Percentiles rank a stretch among this genome's conserved stretches.
Evolutionary conservation across 1,140 invertebrate species (phyloP).

Genomic region (Nilaparvata lugens): DNA sequence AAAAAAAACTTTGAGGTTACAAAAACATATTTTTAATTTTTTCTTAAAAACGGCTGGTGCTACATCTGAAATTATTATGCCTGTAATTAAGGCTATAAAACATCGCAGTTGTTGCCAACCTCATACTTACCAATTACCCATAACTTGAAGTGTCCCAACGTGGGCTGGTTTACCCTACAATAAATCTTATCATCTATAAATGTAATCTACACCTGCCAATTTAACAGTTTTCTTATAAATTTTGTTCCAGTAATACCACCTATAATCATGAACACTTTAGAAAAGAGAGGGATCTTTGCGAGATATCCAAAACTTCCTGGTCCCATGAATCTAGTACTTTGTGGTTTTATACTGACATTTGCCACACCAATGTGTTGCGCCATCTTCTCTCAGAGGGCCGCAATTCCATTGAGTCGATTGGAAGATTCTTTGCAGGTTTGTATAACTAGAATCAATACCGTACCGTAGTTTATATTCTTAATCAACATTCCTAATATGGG

Average conservation of each 20-base stretch:
- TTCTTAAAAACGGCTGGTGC: too few species aligned
- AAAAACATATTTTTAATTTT: too few species aligned
- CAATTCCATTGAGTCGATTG: slow-evolving; percentile 41
- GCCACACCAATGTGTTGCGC: slow-evolving; percentile 79
- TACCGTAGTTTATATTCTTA: neutral
- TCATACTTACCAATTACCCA: too few species aligned
- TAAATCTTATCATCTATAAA: too few species aligned
- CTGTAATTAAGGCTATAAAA: too few species aligned
- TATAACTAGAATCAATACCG: too few species aligned
- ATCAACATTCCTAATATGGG: too few species aligned
- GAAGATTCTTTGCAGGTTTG: slow-evolving; percentile 34
- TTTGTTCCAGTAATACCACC: neutral
- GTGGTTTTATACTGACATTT: slow-evolving; percentile 65
- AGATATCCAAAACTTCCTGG: slow-evolving; percentile 46
- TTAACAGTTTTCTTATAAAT: neutral
- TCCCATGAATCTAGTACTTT: slow-evolving; percentile 54
- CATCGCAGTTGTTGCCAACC: too few species aligned
- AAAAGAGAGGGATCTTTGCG: slow-evolving; percentile 43
- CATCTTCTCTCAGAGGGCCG: slow-evolving; percentile 58
- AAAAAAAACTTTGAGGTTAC: too few species aligned
- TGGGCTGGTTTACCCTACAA: too few species aligned
- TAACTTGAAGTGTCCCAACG: too few species aligned
- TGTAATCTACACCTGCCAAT: neutral
- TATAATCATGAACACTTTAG: slow-evolving; percentile 34
- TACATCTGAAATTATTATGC: too few species aligned